These are phyloP conservation scores for Lordiphosa clarofinis DNA, from an alignment of 1,140 invertebrate genomes.

Conservation along the genomic window DNA sequence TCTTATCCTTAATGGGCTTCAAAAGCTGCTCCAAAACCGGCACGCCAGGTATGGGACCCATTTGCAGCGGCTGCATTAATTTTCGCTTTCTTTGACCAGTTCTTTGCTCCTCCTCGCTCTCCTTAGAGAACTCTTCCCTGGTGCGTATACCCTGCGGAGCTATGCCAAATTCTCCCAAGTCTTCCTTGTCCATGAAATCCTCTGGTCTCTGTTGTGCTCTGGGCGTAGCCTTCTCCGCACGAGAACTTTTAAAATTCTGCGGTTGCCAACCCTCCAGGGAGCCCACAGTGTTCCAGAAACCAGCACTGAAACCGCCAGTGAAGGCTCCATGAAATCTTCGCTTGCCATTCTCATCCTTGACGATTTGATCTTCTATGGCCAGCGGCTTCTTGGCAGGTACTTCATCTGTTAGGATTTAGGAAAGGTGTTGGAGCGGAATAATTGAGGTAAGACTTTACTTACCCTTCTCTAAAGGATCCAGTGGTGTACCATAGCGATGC, in stretches of 20 bases:
- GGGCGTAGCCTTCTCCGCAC: conserved; percentile 83
- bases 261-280: conserved; percentile 97
- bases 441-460: conserved; percentile 9
- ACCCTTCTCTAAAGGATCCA: conserved; percentile 91
- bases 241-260: conserved; percentile 93
- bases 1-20: conserved; percentile 89
- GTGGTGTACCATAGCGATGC: conserved; percentile 86
- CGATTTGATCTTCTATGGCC: conserved; percentile 93
- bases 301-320: conserved; percentile 99
- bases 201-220: conserved; percentile 85
- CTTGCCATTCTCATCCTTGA: conserved; percentile 93
- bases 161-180: conserved; percentile 96
- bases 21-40: conserved; percentile 90
- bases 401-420: conserved; percentile 83
- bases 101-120: conserved; percentile 80
- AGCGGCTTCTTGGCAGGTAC: conserved; percentile 90
- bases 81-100: conserved; percentile 76
- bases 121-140: conserved; percentile 85
- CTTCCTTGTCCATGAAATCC: conserved; percentile 99
- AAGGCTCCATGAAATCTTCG: conserved; percentile 99
- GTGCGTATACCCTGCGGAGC: conserved; percentile 92
- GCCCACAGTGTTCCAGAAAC: conserved; percentile 98
- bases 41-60: conserved; percentile 88
- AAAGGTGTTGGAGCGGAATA: conserved; percentile 1
- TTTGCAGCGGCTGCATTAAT: conserved; percentile 76